These are phyloP conservation scores for Clusia tigrina DNA, from an alignment of 2,888 invertebrate genomes.

Conservation along the genomic window DNA sequence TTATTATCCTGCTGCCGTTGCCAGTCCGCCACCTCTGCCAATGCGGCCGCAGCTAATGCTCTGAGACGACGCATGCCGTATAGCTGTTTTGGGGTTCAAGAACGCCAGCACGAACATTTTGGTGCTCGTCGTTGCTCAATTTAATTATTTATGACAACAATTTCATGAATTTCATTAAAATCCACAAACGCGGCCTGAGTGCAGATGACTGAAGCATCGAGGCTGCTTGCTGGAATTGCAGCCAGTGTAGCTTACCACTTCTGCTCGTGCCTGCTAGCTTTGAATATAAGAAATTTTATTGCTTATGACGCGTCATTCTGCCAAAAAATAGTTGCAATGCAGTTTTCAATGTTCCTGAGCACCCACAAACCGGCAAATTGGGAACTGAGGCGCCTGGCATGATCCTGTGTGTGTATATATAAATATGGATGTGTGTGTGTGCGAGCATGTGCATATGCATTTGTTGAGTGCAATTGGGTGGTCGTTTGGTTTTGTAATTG, in stretches of 20 bases:
- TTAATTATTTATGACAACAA: slow-evolving; percentile 59
- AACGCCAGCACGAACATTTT: no score
- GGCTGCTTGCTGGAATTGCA: background rate
- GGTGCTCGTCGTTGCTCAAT: slow-evolving; percentile 45
- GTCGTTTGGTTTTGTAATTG: background rate
- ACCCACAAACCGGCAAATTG: slow-evolving; percentile 20
- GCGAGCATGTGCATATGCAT: background rate
- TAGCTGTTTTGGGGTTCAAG: slow-evolving; percentile 3
- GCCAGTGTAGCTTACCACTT: background rate
- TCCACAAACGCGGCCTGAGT: slow-evolving; percentile 38
- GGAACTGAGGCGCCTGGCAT: slow-evolving; percentile 5
- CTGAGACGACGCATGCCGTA: background rate
- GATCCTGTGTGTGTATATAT: background rate
- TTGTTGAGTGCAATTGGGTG: background rate
- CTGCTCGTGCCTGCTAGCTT: background rate
- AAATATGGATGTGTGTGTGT: background rate
- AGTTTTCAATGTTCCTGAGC: slow-evolving; percentile 13
- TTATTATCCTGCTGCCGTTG: background rate
- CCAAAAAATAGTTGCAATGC: slow-evolving; percentile 12
- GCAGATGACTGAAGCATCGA: background rate
- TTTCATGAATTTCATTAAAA: slow-evolving; percentile 59
- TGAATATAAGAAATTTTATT: slow-evolving; percentile 15
- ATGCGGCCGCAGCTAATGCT: background rate
- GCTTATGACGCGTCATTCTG: slow-evolving; percentile 8
- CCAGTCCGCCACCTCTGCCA: background rate